These are phyloP conservation scores for Sphyrna mokarran DNA, from an alignment of 2,113 vertebrate genomes.

Conservation along the genomic window DNA sequence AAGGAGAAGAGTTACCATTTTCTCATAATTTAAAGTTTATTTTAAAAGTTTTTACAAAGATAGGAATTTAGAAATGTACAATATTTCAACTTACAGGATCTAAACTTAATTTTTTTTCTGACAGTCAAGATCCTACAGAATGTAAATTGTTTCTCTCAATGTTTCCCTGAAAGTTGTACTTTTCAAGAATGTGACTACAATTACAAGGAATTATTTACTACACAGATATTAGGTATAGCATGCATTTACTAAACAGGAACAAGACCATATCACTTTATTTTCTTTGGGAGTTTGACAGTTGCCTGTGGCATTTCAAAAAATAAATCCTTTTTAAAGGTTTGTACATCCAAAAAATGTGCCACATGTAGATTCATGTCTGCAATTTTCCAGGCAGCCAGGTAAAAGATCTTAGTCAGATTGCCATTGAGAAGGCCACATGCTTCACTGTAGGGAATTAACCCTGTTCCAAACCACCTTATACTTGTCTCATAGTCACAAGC, in stretches of 20 bases:
- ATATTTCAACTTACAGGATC: background rate
- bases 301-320: background rate
- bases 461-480: background rate
- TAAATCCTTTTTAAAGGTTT: background rate
- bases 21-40: too few species aligned
- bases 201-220: background rate
- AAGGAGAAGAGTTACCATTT: too few species aligned
- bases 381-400: background rate
- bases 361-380: background rate
- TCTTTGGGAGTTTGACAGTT: background rate
- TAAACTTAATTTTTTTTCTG: background rate
- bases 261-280: background rate
- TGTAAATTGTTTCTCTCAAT: background rate
- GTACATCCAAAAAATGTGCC: background rate
- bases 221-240: background rate
- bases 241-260: background rate
- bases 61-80: background rate
- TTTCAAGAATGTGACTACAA: too few species aligned
- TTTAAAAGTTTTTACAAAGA: background rate
- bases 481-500: background rate
- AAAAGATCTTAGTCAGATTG: background rate
- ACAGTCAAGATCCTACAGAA: background rate
- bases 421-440: background rate
- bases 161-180: background rate
- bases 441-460: background rate